Conservation (phyloP, 2,888 invertebrate genomes). For the Pollenia amentaria region DNA sequence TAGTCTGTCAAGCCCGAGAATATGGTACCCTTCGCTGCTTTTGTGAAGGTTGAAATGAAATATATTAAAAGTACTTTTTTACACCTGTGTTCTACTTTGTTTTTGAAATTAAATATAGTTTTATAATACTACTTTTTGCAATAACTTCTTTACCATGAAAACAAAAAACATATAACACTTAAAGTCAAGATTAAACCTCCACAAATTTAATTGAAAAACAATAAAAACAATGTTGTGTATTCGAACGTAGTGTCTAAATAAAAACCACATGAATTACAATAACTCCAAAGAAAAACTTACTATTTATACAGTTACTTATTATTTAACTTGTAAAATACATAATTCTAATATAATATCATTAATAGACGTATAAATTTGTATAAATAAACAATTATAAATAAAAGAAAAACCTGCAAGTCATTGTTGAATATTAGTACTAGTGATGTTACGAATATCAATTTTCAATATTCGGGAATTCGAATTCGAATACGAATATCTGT, state of each 20-base stretch:
- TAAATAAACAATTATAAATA: neutral
- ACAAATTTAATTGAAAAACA: conserved; percentile 15
- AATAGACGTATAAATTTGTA: neutral
- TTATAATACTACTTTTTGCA: neutral
- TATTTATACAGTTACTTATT: conserved; percentile 43
- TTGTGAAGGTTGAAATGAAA: neutral
- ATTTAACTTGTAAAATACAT: neutral
- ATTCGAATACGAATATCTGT: no score
- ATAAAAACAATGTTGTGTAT: neutral
- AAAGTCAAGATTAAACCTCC: conserved; percentile 5
- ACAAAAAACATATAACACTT: neutral
- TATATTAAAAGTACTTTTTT: neutral
- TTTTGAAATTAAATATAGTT: neutral
- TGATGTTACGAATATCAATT: no score
- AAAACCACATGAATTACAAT: conserved; percentile 2
- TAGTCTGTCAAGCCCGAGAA: no score
- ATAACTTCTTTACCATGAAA: no score
- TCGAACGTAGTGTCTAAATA: neutral
- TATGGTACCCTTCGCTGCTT: no score
- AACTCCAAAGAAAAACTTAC: neutral
- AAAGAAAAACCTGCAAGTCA: conserved; percentile 27
- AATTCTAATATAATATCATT: neutral
- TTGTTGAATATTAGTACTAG: conserved; percentile 4
- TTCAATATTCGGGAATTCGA: no score
- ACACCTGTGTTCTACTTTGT: conserved; percentile 11